Base-by-base conservation (phyloP, 1,140 invertebrate genomes). In the Plodia interpunctella region DNA sequence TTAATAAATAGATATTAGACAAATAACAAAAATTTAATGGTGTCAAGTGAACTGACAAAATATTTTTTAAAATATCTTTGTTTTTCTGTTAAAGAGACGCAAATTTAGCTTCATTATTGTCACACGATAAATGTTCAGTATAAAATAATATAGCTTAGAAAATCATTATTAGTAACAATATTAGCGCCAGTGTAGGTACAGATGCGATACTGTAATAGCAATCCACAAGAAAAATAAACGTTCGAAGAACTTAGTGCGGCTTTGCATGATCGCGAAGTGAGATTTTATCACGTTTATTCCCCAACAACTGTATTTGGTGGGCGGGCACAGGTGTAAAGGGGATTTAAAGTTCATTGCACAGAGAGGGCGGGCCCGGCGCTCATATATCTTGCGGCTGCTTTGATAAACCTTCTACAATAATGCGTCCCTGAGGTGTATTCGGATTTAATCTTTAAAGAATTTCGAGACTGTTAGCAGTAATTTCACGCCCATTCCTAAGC, bases 261-360 rank as follows among this genome's bases (percentile, higher is more conserved):
- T 62, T 76, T 68, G 68, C 80, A 75, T 78, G 78, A n/a, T 74
- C 69, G 64, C 76, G 76, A 80, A 82, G 70, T 71, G 68, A 67
- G 77, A 80, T 82, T 65, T 71, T 78, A 85, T 82, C 77, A 70
- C 65, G 55, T 77, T 82, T 74, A 75, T 78, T 78, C 63, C 68
- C 65, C 68, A 81, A 82, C 80, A 82, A 81, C 76, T 83, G 72
- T 79, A 83, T 80, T 78, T 70, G 68, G 74, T 79, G 80, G 78
- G 80, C 78, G 79, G 74, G 57, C 61, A 57, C 80, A 86, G 83
- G 83, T 83, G 76, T 77, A 65, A 78, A 80, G 78, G 76, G 74
- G 76, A 78, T 83, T 83, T 83, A 80, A 86, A 83, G 83, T 86
- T 83, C 77, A 83, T 77, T 79, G 83, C 78, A 75, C 80, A 79